Evolutionary conservation across 1,140 invertebrate species (phyloP), one percentile per base, ranked within the genome.

Genomic region (Drosophila sp.): DNA sequence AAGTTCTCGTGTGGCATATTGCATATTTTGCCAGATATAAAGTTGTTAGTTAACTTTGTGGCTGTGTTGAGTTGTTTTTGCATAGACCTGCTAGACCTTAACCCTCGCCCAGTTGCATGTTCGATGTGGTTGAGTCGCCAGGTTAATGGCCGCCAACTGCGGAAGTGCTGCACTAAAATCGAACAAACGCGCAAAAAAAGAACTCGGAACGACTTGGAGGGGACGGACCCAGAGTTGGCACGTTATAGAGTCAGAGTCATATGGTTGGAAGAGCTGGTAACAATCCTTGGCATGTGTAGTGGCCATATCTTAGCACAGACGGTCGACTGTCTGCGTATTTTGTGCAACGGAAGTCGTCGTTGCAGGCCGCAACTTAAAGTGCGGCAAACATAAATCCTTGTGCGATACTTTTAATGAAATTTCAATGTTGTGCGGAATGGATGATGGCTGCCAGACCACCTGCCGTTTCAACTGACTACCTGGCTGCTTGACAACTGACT

Each of bases 361-460:
- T 76, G 78, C 78, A 65, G 64, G 70, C 70, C 63, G 78, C 82
- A 76, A 76, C 81, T 81, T 87, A 87, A 86, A 86, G 82, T 72
- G 77, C 64, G 71, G 71, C 66, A 61, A 58, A 70, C 83, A 87
- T 87, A 87, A 87, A 87, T 87, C 67, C 71, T 82, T 25, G 43
- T 40, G 58, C 81, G 82, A 78, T 87, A 79, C 82, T 89, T 89
- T 87, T 87, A 87, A 87, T 87, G 82, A 87, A 87, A 87, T 87
- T 87, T 87, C 82, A 87, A 87, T 87, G 82, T 87, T 84, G 65
- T 65, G 59, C 45, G 41, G 62, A 29, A 41, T 72, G 29, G 51
- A 16, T 6, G 51, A 16, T 6, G 5, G 11, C 48, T 32, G 11
- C 3, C 21, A 21, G 21, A 21, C 36, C 41, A 29, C 4, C 14